Evolutionary conservation across 2,113 vertebrate genomes (phyloP), one percentile per base, ranked within the genome.

Genomic region (Ptilonorhynchus violaceus): DNA sequence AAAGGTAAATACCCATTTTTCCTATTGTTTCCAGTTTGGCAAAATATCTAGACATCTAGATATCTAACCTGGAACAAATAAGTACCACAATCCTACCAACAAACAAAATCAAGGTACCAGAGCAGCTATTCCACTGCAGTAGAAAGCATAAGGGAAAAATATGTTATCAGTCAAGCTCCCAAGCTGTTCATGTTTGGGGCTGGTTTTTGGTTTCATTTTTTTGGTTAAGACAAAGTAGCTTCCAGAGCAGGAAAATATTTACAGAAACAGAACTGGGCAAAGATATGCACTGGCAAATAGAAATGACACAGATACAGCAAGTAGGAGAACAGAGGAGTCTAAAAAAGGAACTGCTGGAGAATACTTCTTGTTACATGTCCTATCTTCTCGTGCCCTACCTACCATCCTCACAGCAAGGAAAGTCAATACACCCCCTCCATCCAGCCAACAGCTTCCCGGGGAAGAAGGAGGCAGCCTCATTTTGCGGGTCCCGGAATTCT

Each of bases 281-380:
- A 44, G 47, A 88, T 8, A 81, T 28, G 27, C 55, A 88, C 4
- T 83, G 60, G 60, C 59, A 93, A 94, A 85, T 47, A 83, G 67
- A 94, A 96, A 62, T 58, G 88, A 89, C 92, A 94, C 60, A 94
- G 82, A 94, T 90, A 93, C 2, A 93, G 88, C 52, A 72, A 7
- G 11, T 0, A 79, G 52, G 81, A 90, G 87, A 95, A 96, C 33
- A 94, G 75, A 90, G 30, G 16, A 93, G 30, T 88, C 89, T 92
- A 93, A 93, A 97, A 93, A 94, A 93, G 91, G 92, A 94, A 89
- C n/a, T 94, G 69, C 72, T 88, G 23, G 80, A 84, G 58, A 92
- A 89, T 46, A 84, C 28, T 52, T 85, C 41, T 64, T 77, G 59
- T 42, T 90, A 74, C 56, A 52, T 46, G 67, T 67, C 76, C 78